Percentiles rank a stretch among this genome's conserved stretches.
Conservation (phyloP, 2,113 vertebrate genomes). For the Poicephalus gulielmi region DNA sequence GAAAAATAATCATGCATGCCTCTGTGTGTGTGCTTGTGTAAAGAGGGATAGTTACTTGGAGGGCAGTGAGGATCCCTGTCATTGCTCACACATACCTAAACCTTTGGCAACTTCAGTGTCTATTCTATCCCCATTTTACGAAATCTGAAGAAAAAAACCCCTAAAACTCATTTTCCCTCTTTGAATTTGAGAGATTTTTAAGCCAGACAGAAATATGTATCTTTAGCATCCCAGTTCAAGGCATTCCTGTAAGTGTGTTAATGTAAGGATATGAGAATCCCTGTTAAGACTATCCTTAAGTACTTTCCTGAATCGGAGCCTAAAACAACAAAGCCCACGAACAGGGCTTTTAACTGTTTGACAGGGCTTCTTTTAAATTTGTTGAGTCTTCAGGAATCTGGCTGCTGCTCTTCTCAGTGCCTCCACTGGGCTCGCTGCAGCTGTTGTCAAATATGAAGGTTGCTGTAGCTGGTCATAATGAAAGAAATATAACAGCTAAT, state of each 20-base stretch:
- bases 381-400: slow-evolving; percentile 25
- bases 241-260: slow-evolving; percentile 6
- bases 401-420: slow-evolving; percentile 4
- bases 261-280: slow-evolving; percentile 5
- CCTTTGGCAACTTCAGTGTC: not conserved
- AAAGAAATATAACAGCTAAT: not conserved
- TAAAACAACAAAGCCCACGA: not conserved
- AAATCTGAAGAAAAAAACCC: not conserved
- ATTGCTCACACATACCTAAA: not conserved
- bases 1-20: not conserved
- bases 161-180: not conserved
- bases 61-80: not conserved
- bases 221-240: not conserved
- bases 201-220: not conserved
- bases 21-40: not conserved
- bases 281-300: slow-evolving; percentile 14
- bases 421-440: not conserved
- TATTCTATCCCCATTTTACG: not conserved
- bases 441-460: not conserved
- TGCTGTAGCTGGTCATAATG: not conserved
- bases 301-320: slow-evolving; percentile 44
- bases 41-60: not conserved
- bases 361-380: not conserved
- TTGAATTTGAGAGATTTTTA: not conserved
- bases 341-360: slow-evolving; percentile 25